phyloP scores from a whole-genome alignment of 2,113 vertebrate genomes.

The Chaenocephalus aceratus region DNA sequence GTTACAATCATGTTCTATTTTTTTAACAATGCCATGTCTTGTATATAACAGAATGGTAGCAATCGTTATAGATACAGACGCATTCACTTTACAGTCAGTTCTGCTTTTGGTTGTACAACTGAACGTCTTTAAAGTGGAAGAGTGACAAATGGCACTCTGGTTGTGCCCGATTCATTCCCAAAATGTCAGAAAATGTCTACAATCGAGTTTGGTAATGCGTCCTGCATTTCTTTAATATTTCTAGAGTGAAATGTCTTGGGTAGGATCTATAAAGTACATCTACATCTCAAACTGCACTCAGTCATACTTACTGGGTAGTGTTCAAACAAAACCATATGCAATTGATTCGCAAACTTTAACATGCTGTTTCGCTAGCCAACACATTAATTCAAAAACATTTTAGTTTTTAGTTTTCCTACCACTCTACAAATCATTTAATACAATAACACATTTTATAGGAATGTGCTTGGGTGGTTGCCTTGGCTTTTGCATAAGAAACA shows the following conservation, averaged over 20 bases:
- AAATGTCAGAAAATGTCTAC: neutral
- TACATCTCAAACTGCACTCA: neutral
- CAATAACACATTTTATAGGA: conserved; percentile 12
- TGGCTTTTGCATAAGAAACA: conserved; percentile 15
- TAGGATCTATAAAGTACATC: too few relatives aligned
- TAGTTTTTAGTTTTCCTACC: neutral
- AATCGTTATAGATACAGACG: neutral
- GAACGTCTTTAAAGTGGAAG: neutral
- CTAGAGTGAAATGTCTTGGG: neutral
- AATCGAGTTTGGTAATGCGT: too few relatives aligned
- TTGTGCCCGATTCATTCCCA: too few relatives aligned
- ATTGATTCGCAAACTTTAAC: neutral
- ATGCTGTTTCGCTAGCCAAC: neutral
- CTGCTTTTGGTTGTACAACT: neutral
- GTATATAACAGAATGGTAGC: neutral
- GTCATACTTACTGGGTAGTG: neutral
- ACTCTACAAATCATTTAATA: conserved; percentile 10
- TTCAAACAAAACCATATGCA: conserved; percentile 6
- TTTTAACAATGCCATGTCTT: neutral
- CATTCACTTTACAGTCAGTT: neutral
- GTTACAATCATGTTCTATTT: neutral
- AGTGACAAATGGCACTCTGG: neutral
- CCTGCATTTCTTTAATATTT: neutral
- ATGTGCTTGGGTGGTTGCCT: neutral
- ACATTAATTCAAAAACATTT: conserved; percentile 1